Base-by-base conservation (phyloP, 1,140 invertebrate species). In the Drosophila quadrilineata region DNA sequence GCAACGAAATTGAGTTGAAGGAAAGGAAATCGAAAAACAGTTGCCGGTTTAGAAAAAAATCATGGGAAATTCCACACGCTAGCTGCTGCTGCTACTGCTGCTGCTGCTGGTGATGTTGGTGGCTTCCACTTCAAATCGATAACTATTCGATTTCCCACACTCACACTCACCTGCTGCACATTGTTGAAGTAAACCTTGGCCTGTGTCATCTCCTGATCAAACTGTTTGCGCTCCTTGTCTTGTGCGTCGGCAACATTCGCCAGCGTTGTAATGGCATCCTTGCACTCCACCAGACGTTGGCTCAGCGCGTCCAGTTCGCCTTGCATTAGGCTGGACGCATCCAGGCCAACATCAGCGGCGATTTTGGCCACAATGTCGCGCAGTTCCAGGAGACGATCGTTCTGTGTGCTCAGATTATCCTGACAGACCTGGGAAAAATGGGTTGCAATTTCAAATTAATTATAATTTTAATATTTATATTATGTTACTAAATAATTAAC, bases 221-320 rank as follows among this genome's bases (percentile, higher is more conserved):
- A 89, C 9, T 92, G 90, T 57, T 91, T 91, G 46, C 92, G 91
- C 65, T 92, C 91, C 36, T 91, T 90, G 10, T 91, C 91, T 43
- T 92, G 91, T 1, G 92, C 92, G 75, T 96, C 94, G 4, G 95
- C 94, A 19, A 94, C 93, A 79, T 95, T 93, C 12, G 94, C 94
- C 60, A 96, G 88, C 5, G 92, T 92, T 35, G 93, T 93, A 3
- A 96, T 91, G 8, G 94, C 93, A 59, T 94, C 93, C 36, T 94
- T 92, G 33, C 95, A 94, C 82, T 95, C 93, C 73, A 95, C 93
- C 28, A 96, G 91, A n/a, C 94, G 91, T 53, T 93, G 91, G 10
- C 94, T 94, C n/a, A 96, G 90, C 0, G 94, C 93, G 66, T 95
- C 94, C 4, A 96, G 92, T 76, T 96, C 95, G n/a, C 93, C 92